Conservation (phyloP, 2,888 invertebrate genomes). For the Acrobasis consociella region DNA sequence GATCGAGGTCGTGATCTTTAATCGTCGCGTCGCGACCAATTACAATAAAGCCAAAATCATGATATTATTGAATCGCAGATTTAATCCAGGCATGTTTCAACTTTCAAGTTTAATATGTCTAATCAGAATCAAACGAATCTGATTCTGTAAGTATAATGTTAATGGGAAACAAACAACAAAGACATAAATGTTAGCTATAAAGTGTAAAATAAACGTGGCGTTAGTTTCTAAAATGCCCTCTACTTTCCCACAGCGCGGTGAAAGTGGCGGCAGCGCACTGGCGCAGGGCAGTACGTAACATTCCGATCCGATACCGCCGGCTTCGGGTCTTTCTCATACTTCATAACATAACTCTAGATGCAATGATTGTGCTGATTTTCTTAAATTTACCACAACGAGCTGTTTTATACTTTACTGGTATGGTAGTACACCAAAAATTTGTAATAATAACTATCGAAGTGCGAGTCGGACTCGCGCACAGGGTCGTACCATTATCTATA, state of each 20-base stretch:
- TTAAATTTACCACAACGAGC: background rate
- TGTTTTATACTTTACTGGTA: too few species aligned
- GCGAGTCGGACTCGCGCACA: too few species aligned
- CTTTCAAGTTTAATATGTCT: background rate
- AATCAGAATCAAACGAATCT: too few species aligned
- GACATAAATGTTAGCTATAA: constrained; percentile 25
- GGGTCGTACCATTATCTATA: too few species aligned
- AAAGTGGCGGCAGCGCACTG: constrained; percentile 64
- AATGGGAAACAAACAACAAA: constrained; percentile 10
- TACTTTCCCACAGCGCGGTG: constrained; percentile 75
- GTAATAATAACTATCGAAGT: too few species aligned
- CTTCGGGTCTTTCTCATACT: constrained; percentile 42
- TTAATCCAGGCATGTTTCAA: background rate
- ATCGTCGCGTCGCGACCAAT: constrained; percentile 26
- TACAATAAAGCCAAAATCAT: constrained; percentile 22
- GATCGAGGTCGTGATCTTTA: constrained; percentile 66
- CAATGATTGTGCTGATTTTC: background rate
- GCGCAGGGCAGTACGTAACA: constrained; percentile 63
- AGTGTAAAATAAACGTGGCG: constrained; percentile 55
- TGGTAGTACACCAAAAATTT: too few species aligned
- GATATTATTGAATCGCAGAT: background rate
- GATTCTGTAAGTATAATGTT: constrained; percentile 22
- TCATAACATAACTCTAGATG: background rate
- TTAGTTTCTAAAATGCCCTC: constrained; percentile 69
- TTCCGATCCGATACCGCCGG: constrained; percentile 61